phyloP scores from a whole-genome alignment of 2,888 invertebrate species.

The Sericinus montela region DNA sequence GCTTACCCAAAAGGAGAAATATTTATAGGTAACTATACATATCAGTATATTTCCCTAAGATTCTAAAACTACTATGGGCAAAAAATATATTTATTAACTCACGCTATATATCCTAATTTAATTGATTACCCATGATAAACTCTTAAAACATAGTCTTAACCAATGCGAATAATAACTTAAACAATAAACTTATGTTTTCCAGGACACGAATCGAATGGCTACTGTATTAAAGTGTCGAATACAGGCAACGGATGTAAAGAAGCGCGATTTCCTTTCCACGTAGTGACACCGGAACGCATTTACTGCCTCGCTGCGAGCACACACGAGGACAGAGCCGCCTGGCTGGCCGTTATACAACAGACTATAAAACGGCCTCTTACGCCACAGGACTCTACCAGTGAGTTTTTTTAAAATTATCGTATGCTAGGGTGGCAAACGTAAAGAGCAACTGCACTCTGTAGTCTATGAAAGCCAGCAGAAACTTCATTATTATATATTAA shows the following conservation, averaged over 20 bases:
- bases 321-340: constrained; percentile 87
- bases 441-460: no score
- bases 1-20: constrained; percentile 95
- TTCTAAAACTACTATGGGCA: no score
- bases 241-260: constrained; percentile 82
- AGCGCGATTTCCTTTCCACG: constrained; percentile 88
- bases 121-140: no score
- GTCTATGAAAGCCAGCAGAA: no score
- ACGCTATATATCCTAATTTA: no score
- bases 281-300: constrained; percentile 88
- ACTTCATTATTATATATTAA: no score
- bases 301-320: constrained; percentile 88
- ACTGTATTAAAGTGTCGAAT: constrained; percentile 81
- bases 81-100: no score
- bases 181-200: constrained; percentile 22
- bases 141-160: no score
- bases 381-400: constrained; percentile 87
- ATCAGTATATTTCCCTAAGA: no score
- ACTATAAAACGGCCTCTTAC: constrained; percentile 87
- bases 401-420: no score
- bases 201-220: constrained; percentile 88
- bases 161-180: no score
- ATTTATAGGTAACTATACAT: constrained; percentile 83
- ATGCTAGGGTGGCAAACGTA: no score
- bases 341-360: constrained; percentile 87